Evolutionary conservation across 2,888 invertebrate genomes (phyloP).

Genomic region (Diadegma fenestrale): DNA sequence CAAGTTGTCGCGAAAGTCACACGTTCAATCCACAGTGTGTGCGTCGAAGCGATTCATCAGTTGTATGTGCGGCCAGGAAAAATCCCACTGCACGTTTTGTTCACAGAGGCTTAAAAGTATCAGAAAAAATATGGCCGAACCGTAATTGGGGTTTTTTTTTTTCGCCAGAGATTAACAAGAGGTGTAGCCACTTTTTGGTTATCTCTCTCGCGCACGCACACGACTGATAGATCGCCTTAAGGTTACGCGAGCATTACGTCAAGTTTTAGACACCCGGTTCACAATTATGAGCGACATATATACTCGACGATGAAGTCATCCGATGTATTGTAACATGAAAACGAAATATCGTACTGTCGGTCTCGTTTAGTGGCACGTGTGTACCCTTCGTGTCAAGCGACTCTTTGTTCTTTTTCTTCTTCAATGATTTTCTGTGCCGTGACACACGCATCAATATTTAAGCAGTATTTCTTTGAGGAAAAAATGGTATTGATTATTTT

Average conservation of each 20-base stretch:
- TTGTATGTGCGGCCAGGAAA: too few relatives aligned
- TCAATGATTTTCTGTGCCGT: background rate
- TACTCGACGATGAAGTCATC: background rate
- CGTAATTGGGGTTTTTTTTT: too few relatives aligned
- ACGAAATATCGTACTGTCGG: constrained; percentile 1
- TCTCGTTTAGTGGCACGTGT: constrained; percentile 15
- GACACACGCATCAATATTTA: background rate
- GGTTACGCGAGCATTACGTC: background rate
- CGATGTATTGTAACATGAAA: background rate
- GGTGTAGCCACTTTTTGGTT: too few relatives aligned
- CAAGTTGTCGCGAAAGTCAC: background rate
- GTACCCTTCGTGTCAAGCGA: background rate
- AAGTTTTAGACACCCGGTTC: background rate
- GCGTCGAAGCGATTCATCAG: too few relatives aligned
- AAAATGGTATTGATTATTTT: background rate
- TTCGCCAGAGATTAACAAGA: too few relatives aligned
- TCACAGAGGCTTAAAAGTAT: too few relatives aligned
- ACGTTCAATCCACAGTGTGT: background rate
- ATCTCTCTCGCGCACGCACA: too few relatives aligned
- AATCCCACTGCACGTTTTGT: too few relatives aligned
- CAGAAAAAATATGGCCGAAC: too few relatives aligned
- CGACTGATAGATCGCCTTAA: background rate
- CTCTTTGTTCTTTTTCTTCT: background rate
- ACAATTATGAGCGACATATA: background rate
- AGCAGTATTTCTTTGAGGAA: background rate